Evolutionary conservation across 2,113 vertebrate genomes (phyloP).

Genomic region (Ploceus nigricollis): DNA sequence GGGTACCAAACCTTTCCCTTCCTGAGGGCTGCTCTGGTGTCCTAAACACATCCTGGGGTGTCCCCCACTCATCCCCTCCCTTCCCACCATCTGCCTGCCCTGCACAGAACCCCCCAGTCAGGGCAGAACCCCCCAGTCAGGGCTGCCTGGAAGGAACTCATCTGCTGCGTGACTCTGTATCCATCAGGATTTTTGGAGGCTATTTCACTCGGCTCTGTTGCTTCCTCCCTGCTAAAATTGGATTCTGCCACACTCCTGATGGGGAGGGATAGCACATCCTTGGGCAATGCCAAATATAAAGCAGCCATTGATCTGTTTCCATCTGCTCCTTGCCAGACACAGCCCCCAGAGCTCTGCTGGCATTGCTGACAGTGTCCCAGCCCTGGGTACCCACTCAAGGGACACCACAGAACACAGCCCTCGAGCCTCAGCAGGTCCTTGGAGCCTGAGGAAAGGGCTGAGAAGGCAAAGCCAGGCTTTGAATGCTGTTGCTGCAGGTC

Average conservation of each 20-base stretch:
- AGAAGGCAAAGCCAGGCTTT: background rate
- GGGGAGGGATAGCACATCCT: background rate
- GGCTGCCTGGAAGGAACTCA: background rate
- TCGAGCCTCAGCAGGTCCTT: background rate
- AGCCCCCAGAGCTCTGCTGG: background rate
- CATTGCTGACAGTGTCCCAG: background rate
- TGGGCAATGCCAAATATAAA: background rate
- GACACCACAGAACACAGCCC: accelerated
- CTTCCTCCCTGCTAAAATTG: background rate
- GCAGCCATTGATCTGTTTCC: background rate
- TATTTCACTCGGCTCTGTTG: background rate
- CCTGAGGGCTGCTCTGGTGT: background rate
- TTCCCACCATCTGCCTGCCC: background rate
- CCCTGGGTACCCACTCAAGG: background rate
- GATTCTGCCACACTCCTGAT: background rate
- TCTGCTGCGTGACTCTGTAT: background rate
- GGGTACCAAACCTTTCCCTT: background rate
- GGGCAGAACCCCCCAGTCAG: background rate
- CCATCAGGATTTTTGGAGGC: background rate
- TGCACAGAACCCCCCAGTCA: background rate
- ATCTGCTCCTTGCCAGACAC: background rate
- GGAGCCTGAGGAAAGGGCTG: background rate
- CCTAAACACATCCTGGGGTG: background rate
- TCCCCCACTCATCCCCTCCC: background rate
- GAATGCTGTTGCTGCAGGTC: too few species aligned